phyloP scores from a whole-genome alignment of 2,797 vertebrate species.

The Fistularia commersonii region DNA sequence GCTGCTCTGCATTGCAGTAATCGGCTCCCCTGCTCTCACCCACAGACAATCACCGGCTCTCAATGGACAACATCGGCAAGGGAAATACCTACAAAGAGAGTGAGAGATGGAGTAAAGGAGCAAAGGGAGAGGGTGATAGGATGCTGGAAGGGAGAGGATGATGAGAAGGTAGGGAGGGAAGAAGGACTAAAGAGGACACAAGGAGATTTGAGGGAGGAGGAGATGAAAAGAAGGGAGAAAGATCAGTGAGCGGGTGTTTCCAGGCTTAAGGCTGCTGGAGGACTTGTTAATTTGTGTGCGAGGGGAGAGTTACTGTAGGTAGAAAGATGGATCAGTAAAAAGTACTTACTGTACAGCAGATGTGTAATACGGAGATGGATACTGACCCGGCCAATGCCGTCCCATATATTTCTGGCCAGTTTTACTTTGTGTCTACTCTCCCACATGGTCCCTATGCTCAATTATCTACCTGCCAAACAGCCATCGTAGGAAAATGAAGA shows the following conservation, averaged over 20 bases:
- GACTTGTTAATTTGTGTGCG: constrained; percentile 50
- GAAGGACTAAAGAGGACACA: constrained; percentile 47
- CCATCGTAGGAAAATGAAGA: constrained; percentile 17
- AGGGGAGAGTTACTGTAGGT: constrained; percentile 28
- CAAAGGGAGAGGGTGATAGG: constrained; percentile 6
- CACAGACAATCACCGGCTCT: constrained; percentile 65
- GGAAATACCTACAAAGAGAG: constrained; percentile 52
- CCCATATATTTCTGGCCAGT: constrained; percentile 12
- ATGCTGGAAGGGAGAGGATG: constrained; percentile 30
- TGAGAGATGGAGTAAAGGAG: constrained; percentile 1
- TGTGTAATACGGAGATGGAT: constrained; percentile 9
- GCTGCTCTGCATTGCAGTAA: constrained; percentile 73
- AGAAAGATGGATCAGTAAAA: constrained; percentile 10
- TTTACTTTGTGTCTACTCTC: constrained; percentile 14
- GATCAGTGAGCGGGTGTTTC: constrained; percentile 63
- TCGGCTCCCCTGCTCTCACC: constrained; percentile 57
- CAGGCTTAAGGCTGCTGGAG: constrained; percentile 56
- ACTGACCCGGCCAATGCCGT: too few relatives aligned
- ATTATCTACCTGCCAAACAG: too few relatives aligned
- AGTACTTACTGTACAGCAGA: constrained; percentile 13
- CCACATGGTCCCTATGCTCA: constrained; percentile 23
- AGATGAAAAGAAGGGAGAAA: constrained; percentile 57
- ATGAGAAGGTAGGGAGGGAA: constrained; percentile 47
- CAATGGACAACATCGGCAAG: constrained; percentile 64
- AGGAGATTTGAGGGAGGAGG: constrained; percentile 55